Evolutionary conservation across 2,113 vertebrate species (phyloP), one percentile per base, ranked within the genome.

Genomic region (Melanocharis versteri): DNA sequence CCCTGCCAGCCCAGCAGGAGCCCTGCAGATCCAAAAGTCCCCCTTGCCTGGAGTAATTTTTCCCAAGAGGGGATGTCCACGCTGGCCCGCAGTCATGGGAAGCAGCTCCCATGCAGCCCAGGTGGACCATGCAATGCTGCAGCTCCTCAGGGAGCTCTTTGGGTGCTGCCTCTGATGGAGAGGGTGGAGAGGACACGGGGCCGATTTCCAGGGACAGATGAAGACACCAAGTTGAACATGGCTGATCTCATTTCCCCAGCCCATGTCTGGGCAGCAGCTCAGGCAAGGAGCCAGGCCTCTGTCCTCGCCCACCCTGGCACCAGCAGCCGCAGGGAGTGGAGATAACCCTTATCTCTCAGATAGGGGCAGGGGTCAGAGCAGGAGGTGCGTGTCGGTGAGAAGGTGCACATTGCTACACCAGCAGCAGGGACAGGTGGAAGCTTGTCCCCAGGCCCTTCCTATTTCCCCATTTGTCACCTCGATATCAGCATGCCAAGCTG

Each of bases 371-470:
- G 91, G 89, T 94, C 87, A 71, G 84, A 60, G 47, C 51, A 20
- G 77, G 51, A 80, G 62, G 54, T 62, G 71, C 4, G 44, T 86
- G 69, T 86, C 3, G 1, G 20, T 93, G 92, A 96, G 73, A 79
- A 93, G 92, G 68, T 18, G 10, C 96, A 96, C 82, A 70, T 85
- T 91, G 94, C 89, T 80, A 21, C 31, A 17, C 23, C 24, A 0
- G 66, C 85, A 81, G 79, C 47, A 53, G 54, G 48, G 94, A 96
- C 98, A 97, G 97, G 98, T 98, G 98, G 80, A 97, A 96, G 93
- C 94, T 97, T 95, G 96, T 97, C 90, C 93, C 91, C 54, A 2
- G 60, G 53, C 92, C 87, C 87, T 85, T 88, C 83, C 96, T 88
- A 91, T 92, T 98, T 97, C 92, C 95, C 89, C 94, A 68, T 87